Conservation (phyloP, 2,113 vertebrate genomes). For the Ciconia stormi region DNA sequence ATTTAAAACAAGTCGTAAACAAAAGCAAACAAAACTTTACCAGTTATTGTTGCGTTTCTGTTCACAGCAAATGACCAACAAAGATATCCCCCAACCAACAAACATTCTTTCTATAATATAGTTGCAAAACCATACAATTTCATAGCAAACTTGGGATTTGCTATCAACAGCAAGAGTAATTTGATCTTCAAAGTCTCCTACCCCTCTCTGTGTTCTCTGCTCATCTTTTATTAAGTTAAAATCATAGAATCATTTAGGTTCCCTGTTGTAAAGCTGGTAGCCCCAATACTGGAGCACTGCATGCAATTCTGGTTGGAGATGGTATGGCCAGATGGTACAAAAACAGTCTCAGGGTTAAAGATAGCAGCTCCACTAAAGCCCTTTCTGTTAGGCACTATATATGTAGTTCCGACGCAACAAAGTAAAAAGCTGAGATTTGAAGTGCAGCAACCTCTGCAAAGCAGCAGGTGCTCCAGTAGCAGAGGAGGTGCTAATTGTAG, state of each 20-base stretch:
- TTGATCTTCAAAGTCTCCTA: neutral
- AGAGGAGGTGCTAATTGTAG: neutral
- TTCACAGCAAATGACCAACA: neutral
- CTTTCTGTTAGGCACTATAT: too few relatives aligned
- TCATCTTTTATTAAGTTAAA: neutral
- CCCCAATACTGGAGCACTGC: fast-evolving
- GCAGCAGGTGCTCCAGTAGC: neutral
- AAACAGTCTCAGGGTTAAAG: neutral
- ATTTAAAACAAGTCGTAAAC: neutral
- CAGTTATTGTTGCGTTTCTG: neutral
- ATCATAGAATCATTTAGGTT: too few relatives aligned
- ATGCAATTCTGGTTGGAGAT: neutral
- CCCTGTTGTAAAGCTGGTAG: neutral
- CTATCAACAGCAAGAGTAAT: neutral
- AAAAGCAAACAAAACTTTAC: neutral
- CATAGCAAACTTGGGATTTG: neutral
- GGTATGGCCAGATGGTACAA: neutral
- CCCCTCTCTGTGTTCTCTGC: neutral
- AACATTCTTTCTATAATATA: neutral
- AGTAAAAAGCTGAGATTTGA: neutral
- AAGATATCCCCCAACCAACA: neutral
- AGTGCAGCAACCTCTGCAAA: neutral
- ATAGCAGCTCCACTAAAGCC: neutral
- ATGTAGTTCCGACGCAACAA: fast-evolving
- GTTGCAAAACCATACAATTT: neutral